Conservation (phyloP, 2,888 invertebrate species). For the Drosophila melanosoma region DNA sequence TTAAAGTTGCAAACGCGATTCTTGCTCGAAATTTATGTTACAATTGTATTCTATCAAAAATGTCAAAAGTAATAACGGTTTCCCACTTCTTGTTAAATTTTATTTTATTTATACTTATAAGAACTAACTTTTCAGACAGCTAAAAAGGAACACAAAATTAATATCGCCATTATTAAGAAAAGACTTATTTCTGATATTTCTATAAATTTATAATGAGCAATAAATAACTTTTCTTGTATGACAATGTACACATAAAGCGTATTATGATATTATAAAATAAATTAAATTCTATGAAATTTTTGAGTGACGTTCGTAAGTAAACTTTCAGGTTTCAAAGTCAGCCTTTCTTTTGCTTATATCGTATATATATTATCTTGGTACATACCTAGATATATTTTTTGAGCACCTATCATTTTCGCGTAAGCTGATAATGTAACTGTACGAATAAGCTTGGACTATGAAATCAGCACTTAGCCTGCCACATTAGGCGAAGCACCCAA, state of each 20-base stretch:
- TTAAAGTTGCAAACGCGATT: neutral
- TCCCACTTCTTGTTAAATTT: neutral
- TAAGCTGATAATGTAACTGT: constrained; percentile 51
- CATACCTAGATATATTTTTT: constrained; percentile 10
- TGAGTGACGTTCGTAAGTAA: neutral
- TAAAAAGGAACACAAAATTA: neutral
- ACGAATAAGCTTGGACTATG: constrained; percentile 47
- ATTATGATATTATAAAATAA: constrained; percentile 16
- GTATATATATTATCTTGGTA: neutral
- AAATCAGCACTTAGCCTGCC: constrained; percentile 59
- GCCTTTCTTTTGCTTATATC: neutral
- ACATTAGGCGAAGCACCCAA: constrained; percentile 19
- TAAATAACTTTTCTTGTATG: neutral
- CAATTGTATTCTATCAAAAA: too few relatives aligned
- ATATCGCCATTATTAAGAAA: neutral
- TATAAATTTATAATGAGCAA: neutral
- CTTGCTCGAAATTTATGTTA: too few relatives aligned
- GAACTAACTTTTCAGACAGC: neutral
- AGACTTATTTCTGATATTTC: neutral
- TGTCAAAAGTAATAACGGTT: too few relatives aligned
- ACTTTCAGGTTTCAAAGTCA: neutral
- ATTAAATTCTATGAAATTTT: neutral
- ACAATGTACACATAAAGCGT: constrained; percentile 12
- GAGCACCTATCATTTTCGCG: constrained; percentile 18
- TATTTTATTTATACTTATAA: neutral